Conservation (phyloP, 2,797 vertebrate species). For the Jordanella pulchra region DNA sequence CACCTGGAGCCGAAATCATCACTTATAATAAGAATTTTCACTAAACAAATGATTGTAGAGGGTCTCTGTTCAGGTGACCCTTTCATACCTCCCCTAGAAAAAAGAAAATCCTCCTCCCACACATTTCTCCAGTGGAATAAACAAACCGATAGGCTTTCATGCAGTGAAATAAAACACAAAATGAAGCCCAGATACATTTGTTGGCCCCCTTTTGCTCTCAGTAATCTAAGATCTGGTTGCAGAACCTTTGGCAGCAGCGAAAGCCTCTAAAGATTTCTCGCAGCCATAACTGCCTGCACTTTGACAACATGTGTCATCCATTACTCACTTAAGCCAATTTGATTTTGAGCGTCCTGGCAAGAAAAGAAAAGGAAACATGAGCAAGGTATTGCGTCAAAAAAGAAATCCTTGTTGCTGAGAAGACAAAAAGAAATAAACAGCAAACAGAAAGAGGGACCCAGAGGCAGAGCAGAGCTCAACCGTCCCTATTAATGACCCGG, state of each 20-base stretch:
- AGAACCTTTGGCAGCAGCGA: constrained; percentile 2
- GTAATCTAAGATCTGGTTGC: constrained; percentile 4
- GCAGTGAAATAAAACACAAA: constrained; percentile 1
- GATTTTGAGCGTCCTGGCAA: constrained; percentile 14
- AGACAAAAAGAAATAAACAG: constrained; percentile 12
- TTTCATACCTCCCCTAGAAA: neutral
- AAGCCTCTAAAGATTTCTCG: constrained; percentile 7
- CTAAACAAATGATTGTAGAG: neutral
- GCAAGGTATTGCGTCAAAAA: constrained; percentile 20
- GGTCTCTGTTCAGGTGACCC: neutral
- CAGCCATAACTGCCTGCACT: constrained; percentile 5
- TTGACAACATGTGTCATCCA: constrained; percentile 14
- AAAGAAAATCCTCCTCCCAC: neutral
- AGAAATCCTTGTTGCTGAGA: constrained; percentile 7
- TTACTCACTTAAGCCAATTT: constrained; percentile 16
- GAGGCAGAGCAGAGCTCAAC: constrained; percentile 41
- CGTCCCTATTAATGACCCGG: constrained; percentile 44
- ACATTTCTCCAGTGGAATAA: neutral
- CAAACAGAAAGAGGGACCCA: constrained; percentile 35
- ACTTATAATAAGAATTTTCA: neutral
- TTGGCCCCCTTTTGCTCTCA: constrained; percentile 1
- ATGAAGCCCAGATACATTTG: constrained; percentile 1
- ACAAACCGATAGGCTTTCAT: constrained; percentile 5
- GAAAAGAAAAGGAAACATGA: constrained; percentile 12
- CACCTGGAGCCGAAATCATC: neutral